These are phyloP conservation scores for Camponotus vicinus DNA, from an alignment of 1,140 invertebrate genomes.

Conservation along the genomic window DNA sequence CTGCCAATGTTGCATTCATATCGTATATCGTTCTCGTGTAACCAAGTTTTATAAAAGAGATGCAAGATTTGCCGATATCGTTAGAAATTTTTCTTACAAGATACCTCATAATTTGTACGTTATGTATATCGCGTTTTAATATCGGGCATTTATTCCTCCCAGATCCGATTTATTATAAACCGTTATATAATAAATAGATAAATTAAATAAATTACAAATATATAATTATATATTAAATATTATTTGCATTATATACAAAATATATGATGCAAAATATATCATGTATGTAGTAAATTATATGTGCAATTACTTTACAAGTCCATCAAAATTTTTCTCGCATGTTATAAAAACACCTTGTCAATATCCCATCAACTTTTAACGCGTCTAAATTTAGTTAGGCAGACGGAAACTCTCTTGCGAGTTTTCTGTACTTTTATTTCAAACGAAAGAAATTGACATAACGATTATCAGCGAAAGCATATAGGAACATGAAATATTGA, in stretches of 20 bases:
- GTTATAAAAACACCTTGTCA: not conserved
- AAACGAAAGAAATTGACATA: not conserved
- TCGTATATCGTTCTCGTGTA: not conserved
- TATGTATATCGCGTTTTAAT: not conserved
- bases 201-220: not conserved
- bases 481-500: not conserved
- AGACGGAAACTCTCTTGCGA: not conserved
- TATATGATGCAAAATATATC: not conserved
- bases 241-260: no score
- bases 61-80: not conserved
- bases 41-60: constrained; percentile 19
- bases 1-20: constrained; percentile 6
- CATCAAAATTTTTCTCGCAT: not conserved
- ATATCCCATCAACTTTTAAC: constrained; percentile 8
- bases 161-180: not conserved
- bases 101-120: not conserved
- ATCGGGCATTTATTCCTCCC: not conserved
- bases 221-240: not conserved
- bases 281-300: not conserved
- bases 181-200: not conserved
- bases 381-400: not conserved
- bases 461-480: not conserved
- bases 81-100: not conserved
- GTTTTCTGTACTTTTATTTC: not conserved
- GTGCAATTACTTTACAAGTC: not conserved